Percentiles rank a stretch among this genome's conserved stretches.
These are phyloP conservation scores for Pteronura brasiliensis DNA, from an alignment of 2,113 vertebrate species.

Conservation along the genomic window DNA sequence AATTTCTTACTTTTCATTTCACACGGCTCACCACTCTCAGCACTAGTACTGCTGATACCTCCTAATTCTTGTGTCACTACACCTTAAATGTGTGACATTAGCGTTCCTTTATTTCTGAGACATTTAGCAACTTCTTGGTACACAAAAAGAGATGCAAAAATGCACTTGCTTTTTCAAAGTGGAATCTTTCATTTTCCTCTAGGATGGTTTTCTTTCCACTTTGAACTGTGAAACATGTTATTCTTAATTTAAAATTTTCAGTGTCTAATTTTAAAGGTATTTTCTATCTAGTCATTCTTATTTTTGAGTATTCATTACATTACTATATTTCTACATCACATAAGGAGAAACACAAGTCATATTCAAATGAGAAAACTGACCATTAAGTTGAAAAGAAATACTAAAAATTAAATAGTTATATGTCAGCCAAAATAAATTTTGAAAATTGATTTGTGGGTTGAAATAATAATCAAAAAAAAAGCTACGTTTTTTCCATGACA, in stretches of 20 bases:
- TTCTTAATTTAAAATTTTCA: constrained; percentile 12
- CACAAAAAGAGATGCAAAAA: neutral
- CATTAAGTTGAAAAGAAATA: neutral
- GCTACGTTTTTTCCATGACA: neutral
- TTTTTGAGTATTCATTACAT: neutral
- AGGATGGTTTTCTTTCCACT: neutral
- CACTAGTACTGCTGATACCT: neutral
- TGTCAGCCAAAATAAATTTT: neutral
- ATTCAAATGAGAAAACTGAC: neutral
- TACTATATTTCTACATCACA: neutral
- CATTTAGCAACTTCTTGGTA: constrained; percentile 5
- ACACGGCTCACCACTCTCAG: neutral
- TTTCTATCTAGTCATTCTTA: neutral
- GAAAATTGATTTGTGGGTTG: neutral
- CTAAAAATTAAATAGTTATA: neutral
- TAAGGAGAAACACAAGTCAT: neutral
- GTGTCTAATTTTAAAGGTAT: neutral
- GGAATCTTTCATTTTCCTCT: neutral
- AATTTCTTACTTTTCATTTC: neutral
- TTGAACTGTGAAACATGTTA: neutral
- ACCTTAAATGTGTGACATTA: neutral
- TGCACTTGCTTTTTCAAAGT: neutral
- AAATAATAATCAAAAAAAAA: constrained; percentile 4
- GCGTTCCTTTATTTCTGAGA: constrained; percentile 16
- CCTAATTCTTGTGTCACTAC: neutral